Evolutionary conservation across 1,140 invertebrate species (phyloP).

Genomic region (Paralvinella palmiformis): DNA sequence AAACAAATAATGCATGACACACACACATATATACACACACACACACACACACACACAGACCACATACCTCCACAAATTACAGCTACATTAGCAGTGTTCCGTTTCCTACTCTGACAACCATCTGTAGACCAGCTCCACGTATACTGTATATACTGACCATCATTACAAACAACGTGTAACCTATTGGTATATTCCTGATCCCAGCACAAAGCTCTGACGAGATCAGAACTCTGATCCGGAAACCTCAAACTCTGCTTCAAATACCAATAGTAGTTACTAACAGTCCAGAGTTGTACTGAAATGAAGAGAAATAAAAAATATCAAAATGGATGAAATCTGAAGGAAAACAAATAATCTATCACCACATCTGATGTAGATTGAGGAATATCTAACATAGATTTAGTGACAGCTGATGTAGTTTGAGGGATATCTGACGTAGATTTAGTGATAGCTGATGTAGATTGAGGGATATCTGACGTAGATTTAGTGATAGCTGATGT

Average conservation of each 20-base stretch:
- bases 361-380: background rate
- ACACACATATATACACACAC: background rate
- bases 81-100: conserved; percentile 54
- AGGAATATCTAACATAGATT: too few species aligned
- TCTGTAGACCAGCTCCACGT: conserved; percentile 60
- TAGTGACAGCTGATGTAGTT: too few species aligned
- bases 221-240: conserved; percentile 39
- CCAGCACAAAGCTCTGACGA: conserved; percentile 56
- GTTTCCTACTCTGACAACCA: conserved; percentile 52
- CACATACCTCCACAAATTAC: conserved; percentile 69
- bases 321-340: background rate
- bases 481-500: too few species aligned
- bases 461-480: too few species aligned
- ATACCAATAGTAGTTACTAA: conserved; percentile 87
- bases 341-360: conserved; percentile 23
- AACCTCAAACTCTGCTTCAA: conserved; percentile 68
- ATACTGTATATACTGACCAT: conserved; percentile 57
- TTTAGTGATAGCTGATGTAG: too few species aligned
- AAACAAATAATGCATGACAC: background rate
- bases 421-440: too few species aligned
- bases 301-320: conserved; percentile 15
- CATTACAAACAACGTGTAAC: conserved; percentile 57
- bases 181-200: conserved; percentile 57
- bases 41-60: background rate
- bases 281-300: conserved; percentile 69